phyloP scores from a whole-genome alignment of 2,113 vertebrate species.

The Acanthisitta chloris region DNA sequence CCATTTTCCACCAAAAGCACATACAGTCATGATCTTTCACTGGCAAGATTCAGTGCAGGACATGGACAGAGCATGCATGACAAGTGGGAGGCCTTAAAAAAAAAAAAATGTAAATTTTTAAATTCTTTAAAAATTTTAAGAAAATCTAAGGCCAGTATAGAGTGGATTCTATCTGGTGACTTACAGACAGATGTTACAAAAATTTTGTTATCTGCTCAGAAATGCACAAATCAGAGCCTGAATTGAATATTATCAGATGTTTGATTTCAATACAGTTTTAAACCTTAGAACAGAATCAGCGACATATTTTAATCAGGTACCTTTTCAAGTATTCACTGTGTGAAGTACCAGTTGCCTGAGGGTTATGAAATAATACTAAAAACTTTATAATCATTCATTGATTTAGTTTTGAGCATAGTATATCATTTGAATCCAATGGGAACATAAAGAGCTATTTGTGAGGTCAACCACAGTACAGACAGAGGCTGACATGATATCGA shows the following conservation, averaged over 20 bases:
- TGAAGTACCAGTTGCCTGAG: conserved; percentile 77
- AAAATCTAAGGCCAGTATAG: neutral
- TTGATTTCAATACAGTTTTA: neutral
- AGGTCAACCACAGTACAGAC: conserved; percentile 93
- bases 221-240: neutral
- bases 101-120: too few species aligned
- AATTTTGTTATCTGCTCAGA: neutral
- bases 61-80: neutral
- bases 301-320: conserved; percentile 69
- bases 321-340: conserved; percentile 73
- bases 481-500: conserved; percentile 94
- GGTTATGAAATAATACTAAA: conserved; percentile 91
- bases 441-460: conserved; percentile 89
- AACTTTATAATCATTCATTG: conserved; percentile 99
- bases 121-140: too few species aligned
- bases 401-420: conserved; percentile 96
- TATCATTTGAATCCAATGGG: conserved; percentile 98
- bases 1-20: neutral
- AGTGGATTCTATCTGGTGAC: neutral
- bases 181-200: neutral
- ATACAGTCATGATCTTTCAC: neutral
- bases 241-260: neutral
- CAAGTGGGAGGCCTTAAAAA: neutral
- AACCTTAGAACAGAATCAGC: conserved; percentile 33
- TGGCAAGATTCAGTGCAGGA: neutral